Conservation (phyloP, 2,113 vertebrate genomes). For the Sitta europaea region DNA sequence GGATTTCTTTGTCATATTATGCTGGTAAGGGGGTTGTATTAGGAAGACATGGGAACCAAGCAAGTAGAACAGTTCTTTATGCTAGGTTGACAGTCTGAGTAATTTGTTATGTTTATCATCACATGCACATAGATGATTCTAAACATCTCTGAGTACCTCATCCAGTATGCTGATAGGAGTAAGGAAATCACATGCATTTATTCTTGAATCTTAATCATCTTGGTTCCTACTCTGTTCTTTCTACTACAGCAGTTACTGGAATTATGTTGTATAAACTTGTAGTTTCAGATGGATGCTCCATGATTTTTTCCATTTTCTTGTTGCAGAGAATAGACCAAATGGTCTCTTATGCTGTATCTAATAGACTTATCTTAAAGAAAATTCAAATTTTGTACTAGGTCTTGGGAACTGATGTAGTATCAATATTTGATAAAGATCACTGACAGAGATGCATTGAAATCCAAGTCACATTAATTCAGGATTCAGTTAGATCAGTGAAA, state of each 20-base stretch:
- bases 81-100: not conserved
- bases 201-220: not conserved
- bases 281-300: not conserved
- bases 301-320: rapidly evolving
- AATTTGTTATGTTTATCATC: not conserved
- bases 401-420: not conserved
- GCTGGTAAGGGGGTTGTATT: not conserved
- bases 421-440: conserved; percentile 13
- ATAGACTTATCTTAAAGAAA: not conserved
- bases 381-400: not conserved
- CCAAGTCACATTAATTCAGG: not conserved
- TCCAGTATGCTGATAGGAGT: not conserved
- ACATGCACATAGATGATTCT: rapidly evolving
- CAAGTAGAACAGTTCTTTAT: not conserved
- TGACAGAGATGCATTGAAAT: conserved; percentile 25
- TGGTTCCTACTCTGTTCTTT: not conserved
- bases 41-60: not conserved
- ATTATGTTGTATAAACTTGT: not conserved
- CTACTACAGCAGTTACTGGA: not conserved
- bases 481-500: not conserved
- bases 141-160: rapidly evolving
- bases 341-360: not conserved
- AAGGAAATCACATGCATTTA: not conserved
- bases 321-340: not conserved
- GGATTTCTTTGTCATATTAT: not conserved